phyloP scores from a whole-genome alignment of 2,113 vertebrate species.

The Percina caprodes region DNA sequence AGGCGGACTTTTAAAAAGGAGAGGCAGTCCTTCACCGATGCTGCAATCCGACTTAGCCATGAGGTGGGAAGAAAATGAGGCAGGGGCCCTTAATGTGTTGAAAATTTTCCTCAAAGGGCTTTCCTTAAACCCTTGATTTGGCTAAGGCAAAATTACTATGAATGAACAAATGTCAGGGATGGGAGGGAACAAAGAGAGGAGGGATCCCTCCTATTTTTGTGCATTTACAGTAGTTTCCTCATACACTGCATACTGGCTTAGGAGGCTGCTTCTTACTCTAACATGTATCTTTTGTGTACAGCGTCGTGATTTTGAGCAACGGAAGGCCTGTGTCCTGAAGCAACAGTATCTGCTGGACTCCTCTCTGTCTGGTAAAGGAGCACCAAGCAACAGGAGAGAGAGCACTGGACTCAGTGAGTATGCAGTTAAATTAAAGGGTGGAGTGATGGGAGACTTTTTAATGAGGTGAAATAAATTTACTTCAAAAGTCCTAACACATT shows the following conservation, averaged over 20 bases:
- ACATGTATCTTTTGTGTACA: conserved; percentile 35
- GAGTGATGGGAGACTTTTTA: neutral
- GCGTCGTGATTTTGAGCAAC: conserved; percentile 83
- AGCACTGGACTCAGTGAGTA: conserved; percentile 66
- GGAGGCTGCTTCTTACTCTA: neutral
- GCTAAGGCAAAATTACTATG: neutral
- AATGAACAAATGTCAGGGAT: neutral
- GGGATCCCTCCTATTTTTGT: neutral
- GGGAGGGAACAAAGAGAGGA: neutral
- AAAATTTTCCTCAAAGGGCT: neutral
- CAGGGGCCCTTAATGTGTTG: no score
- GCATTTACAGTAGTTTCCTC: conserved; percentile 3
- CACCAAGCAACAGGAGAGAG: conserved; percentile 35
- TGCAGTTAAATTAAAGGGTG: neutral
- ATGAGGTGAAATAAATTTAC: neutral
- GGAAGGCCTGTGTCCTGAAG: conserved; percentile 78
- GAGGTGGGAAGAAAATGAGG: conserved; percentile 74
- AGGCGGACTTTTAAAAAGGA: conserved; percentile 83
- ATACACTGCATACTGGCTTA: neutral
- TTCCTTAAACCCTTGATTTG: neutral
- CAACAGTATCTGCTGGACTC: conserved; percentile 80
- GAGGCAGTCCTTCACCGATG: conserved; percentile 84
- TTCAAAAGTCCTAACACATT: neutral
- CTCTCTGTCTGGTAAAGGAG: conserved; percentile 37
- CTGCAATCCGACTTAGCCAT: conserved; percentile 84